Percentiles rank a stretch among this genome's conserved stretches.
Conservation (phyloP, 2,888 invertebrate species). For the Megamerina dolium region DNA sequence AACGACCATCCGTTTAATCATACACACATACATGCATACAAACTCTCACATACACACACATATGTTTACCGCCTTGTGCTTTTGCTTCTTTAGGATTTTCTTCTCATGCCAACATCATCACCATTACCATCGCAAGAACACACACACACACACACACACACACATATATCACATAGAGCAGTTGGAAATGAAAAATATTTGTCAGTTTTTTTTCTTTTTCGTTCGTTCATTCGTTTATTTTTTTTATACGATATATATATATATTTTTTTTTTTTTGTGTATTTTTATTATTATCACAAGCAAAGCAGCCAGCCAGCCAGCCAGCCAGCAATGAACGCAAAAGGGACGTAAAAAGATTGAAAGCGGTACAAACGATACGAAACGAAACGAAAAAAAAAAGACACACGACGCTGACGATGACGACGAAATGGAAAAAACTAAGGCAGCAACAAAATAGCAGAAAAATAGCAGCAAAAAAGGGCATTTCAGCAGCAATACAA, state of each 20-base stretch:
- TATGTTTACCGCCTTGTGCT: slow-evolving; percentile 1
- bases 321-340: background rate
- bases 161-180: too few relatives aligned
- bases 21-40: too few relatives aligned
- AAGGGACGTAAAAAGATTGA: slow-evolving; percentile 34
- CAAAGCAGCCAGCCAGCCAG: background rate
- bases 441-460: background rate
- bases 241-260: slow-evolving; percentile 23
- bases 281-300: slow-evolving; percentile 20
- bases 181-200: slow-evolving; percentile 40
- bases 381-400: too few relatives aligned
- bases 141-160: too few relatives aligned
- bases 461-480: slow-evolving; percentile 30
- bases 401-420: too few relatives aligned
- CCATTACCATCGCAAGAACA: too few relatives aligned
- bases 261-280: slow-evolving; percentile 18
- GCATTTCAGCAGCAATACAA: slow-evolving; percentile 9
- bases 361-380: slow-evolving; percentile 26
- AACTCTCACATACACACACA: background rate
- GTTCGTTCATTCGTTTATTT: slow-evolving; percentile 38
- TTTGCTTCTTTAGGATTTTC: slow-evolving; percentile 35
- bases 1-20: too few relatives aligned
- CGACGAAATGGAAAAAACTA: slow-evolving; percentile 4
- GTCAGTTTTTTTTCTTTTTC: slow-evolving; percentile 31
- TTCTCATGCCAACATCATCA: too few relatives aligned